Conservation (phyloP, 1,140 invertebrate species). For the Megathymus violae region DNA sequence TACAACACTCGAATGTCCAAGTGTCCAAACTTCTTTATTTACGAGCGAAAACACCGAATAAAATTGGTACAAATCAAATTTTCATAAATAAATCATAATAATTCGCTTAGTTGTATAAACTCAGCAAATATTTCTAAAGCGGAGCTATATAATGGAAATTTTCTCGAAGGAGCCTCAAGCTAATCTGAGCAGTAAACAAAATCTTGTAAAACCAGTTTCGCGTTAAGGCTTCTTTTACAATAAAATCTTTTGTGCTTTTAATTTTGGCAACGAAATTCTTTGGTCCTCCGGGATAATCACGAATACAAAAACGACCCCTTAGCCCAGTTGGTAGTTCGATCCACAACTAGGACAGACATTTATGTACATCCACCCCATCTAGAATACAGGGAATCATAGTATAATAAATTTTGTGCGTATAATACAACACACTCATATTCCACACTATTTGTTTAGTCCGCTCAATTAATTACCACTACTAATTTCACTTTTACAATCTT, state of each 20-base stretch:
- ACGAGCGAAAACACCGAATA: neutral
- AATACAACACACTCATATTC: too few species aligned
- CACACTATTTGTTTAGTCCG: too few species aligned
- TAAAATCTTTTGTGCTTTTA: conserved; percentile 16
- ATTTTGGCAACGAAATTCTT: too few species aligned
- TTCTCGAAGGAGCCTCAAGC: conserved; percentile 2
- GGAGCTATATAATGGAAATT: conserved; percentile 15
- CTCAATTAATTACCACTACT: too few species aligned
- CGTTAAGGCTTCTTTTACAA: conserved; percentile 13
- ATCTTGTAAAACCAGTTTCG: conserved; percentile 25
- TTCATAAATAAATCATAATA: conserved; percentile 33
- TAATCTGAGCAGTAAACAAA: conserved; percentile 36
- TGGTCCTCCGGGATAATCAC: too few species aligned
- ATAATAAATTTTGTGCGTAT: too few species aligned
- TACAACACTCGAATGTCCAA: neutral
- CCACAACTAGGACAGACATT: too few species aligned
- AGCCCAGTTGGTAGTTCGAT: too few species aligned
- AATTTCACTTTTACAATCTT: too few species aligned
- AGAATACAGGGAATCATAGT: too few species aligned
- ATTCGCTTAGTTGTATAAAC: conserved; percentile 29
- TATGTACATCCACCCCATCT: too few species aligned
- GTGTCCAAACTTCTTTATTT: conserved; percentile 14
- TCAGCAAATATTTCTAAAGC: conserved; percentile 15
- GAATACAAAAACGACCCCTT: too few species aligned
- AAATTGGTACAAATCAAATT: conserved; percentile 14